Base-by-base conservation (phyloP, 2,797 vertebrate species). In the Rhincodon typus region DNA sequence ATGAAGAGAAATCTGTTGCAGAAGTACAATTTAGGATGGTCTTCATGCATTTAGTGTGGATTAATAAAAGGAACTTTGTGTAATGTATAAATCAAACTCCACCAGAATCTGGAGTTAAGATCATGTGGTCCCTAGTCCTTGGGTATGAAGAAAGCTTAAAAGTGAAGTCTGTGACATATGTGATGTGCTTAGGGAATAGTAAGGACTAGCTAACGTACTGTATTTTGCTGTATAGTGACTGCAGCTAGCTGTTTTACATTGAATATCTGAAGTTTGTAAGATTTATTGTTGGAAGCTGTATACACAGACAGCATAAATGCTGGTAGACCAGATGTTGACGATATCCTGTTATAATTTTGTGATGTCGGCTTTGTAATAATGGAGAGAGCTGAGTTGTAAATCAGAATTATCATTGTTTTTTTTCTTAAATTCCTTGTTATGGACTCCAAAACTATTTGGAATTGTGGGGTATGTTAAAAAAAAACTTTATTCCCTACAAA, bases 221-320 rank as follows among this genome's bases (percentile, higher is more conserved):
- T 91, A 91, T 67, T n/a, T 91, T 91, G 88, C 38, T 91, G 13
- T 91, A 66, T 69, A 69, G 66, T 93, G 69, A 93, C 66, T 69
- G 90, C 62, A 93, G 62, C n/a, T 23, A 93, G 90, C 62, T 67
- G n/a, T 42, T 67, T n/a, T 93, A 12, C 66, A 42, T 93, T 27
- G n/a, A 69, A 67, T 50, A 93, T 69, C 90, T 69, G 90, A 84
- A 84, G 90, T 69, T 93, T 93, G 90, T 42, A 69, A 42, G 66
- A 93, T 38, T 38, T 93, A 42, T 69, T 93, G n/a, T 93, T 69
- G 90, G 90, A 93, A 69, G 90, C 90, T 93, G 57, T 90, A 30
- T 62, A 91, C 34, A 66, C 21, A 34, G 34, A 4, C 30, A 93
- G 90, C n/a, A 8, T 8, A 27, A 93, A 38, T 27, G n/a, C 90